phyloP scores from a whole-genome alignment of 2,113 vertebrate species.

The Elephas maximus region DNA sequence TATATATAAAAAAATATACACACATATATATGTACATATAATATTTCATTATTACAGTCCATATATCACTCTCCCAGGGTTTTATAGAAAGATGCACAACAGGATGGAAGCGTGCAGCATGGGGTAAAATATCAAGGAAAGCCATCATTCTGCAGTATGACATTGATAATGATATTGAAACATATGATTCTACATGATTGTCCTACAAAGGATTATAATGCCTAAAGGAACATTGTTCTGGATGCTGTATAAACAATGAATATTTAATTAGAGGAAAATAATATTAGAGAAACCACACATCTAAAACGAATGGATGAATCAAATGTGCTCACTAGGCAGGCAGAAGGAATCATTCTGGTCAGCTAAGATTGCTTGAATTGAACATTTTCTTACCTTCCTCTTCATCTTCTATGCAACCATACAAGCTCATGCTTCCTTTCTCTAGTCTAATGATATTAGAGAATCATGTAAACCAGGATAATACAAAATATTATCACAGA shows the following conservation, averaged over 20 bases:
- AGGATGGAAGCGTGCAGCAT: neutral
- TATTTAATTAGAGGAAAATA: slow-evolving; percentile 20
- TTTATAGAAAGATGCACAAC: slow-evolving; percentile 6
- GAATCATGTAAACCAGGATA: neutral
- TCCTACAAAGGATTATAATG: neutral
- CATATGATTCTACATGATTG: neutral
- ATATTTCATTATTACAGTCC: neutral
- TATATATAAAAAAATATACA: neutral
- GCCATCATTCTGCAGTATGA: neutral
- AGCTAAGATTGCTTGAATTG: neutral
- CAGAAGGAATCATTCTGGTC: neutral
- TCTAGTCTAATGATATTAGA: neutral
- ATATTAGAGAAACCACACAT: neutral
- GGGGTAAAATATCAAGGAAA: neutral
- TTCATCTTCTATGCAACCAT: neutral
- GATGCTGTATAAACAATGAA: neutral
- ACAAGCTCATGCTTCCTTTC: neutral
- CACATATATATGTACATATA: neutral
- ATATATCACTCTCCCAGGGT: neutral
- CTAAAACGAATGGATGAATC: slow-evolving; percentile 14
- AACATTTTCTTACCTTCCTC: slow-evolving; percentile 4
- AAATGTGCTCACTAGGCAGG: neutral
- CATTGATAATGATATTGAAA: neutral
- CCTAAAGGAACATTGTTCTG: neutral
- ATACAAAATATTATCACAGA: neutral